A percentile compares a stretch with the other conserved stretches of the same genome.
Conservation (phyloP, 2,113 vertebrate genomes). For the Ancistrus triradiatus region DNA sequence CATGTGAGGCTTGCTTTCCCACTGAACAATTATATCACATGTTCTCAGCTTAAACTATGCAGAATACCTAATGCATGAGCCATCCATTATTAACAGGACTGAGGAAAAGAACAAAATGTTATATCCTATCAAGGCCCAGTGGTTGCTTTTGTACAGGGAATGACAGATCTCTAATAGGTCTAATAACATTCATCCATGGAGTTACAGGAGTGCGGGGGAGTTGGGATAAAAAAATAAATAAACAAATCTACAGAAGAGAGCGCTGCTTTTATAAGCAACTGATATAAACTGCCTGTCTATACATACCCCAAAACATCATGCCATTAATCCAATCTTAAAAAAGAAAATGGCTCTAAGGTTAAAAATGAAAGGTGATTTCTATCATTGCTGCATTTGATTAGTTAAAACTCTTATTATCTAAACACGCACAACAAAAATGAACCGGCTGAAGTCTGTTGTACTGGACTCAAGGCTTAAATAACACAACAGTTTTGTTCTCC, state of each 20-base stretch:
- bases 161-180: conserved; percentile 35
- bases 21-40: conserved; percentile 17
- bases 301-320: background rate
- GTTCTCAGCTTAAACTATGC: conserved; percentile 47
- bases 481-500: conserved; percentile 46
- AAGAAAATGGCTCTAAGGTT: too few relatives aligned
- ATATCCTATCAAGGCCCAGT: conserved; percentile 50
- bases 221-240: conserved; percentile 1
- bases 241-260: background rate
- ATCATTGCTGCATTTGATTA: too few relatives aligned
- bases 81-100: conserved; percentile 67
- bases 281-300: conserved; percentile 42
- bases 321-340: too few relatives aligned
- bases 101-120: conserved; percentile 57
- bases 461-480: conserved; percentile 1
- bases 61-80: conserved; percentile 51
- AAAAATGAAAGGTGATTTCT: too few relatives aligned
- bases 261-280: conserved; percentile 55
- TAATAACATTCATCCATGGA: conserved; percentile 44
- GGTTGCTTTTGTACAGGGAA: conserved; percentile 46
- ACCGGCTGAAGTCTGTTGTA: conserved; percentile 13
- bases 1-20: too few relatives aligned
- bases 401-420: too few relatives aligned
- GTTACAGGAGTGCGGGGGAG: conserved; percentile 51
- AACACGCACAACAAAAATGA: background rate